Percentiles rank a stretch among this genome's conserved stretches.
Conservation (phyloP, 1,140 invertebrate genomes). For the Leucophenga varia region DNA sequence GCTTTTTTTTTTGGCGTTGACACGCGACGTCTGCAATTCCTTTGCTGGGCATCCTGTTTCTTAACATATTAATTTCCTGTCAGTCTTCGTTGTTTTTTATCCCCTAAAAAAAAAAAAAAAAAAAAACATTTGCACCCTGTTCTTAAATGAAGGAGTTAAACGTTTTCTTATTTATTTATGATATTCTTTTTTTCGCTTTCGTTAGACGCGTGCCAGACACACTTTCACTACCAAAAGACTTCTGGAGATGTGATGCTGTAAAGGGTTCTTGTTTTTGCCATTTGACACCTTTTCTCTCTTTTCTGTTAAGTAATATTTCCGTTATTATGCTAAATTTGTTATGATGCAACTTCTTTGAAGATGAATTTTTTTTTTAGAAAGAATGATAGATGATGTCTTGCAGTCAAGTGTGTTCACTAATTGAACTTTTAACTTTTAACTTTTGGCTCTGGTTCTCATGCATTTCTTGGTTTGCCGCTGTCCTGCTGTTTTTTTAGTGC, state of each 20-base stretch:
- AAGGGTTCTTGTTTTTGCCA: background rate
- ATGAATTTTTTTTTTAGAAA: too few species aligned
- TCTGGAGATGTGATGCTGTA: slow-evolving; percentile 3
- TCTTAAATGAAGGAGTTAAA: slow-evolving; percentile 7
- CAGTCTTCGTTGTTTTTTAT: slow-evolving; percentile 12
- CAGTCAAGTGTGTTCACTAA: too few species aligned
- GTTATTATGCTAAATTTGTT: slow-evolving; percentile 23
- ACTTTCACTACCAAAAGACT: slow-evolving; percentile 12
- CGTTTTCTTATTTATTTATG: slow-evolving; percentile 8
- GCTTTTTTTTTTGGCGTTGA: background rate
- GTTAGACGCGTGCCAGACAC: slow-evolving; percentile 22
- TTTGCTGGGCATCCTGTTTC: too few species aligned
- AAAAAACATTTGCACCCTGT: background rate
- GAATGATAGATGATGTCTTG: too few species aligned
- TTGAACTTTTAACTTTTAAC: too few species aligned
- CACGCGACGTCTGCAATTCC: too few species aligned
- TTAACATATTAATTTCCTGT: slow-evolving; percentile 11
- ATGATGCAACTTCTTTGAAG: too few species aligned
- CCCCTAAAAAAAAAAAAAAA: slow-evolving; percentile 19
- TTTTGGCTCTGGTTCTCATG: too few species aligned
- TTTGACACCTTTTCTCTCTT: too few species aligned
- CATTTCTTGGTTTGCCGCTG: too few species aligned
- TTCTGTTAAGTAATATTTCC: slow-evolving; percentile 30
- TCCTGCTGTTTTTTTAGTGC: background rate
- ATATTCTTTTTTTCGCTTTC: too few species aligned